A percentile compares a stretch with the other conserved stretches of the same genome.
These are phyloP conservation scores for Phyto melanocephala DNA, from an alignment of 2,888 invertebrate genomes.

Conservation along the genomic window DNA sequence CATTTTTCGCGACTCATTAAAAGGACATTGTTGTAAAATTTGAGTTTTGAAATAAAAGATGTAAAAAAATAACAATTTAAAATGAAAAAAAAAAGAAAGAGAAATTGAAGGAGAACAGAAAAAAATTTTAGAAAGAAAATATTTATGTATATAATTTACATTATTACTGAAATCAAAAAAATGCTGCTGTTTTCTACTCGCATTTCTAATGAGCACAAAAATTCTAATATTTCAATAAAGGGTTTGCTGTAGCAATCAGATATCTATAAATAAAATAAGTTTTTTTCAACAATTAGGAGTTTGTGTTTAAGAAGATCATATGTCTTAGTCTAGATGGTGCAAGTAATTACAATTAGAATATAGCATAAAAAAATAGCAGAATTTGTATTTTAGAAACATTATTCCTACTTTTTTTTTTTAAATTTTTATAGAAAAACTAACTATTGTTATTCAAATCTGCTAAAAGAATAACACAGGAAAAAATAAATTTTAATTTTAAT, in stretches of 20 bases:
- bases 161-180: background rate
- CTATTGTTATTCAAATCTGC: no score
- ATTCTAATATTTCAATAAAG: conserved; percentile 2
- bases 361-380: no score
- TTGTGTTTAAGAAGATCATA: no score
- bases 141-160: background rate
- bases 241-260: background rate
- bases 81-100: background rate
- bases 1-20: conserved; percentile 64
- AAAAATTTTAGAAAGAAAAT: background rate
- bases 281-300: no score
- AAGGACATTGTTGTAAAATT: conserved; percentile 58
- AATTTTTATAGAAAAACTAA: no score
- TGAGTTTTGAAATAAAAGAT: conserved; percentile 9
- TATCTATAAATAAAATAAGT: background rate
- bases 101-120: background rate
- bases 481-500: no score
- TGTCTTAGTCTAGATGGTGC: no score
- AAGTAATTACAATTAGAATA: no score
- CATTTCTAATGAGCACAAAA: background rate
- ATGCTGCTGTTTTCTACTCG: background rate
- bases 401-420: no score
- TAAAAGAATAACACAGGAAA: no score
- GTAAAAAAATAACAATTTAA: background rate
- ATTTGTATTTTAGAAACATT: no score